A percentile compares a stretch with the other conserved stretches of the same genome.
These are phyloP conservation scores for Drosophila mimetica DNA, from an alignment of 2,888 invertebrate genomes.

Conservation along the genomic window DNA sequence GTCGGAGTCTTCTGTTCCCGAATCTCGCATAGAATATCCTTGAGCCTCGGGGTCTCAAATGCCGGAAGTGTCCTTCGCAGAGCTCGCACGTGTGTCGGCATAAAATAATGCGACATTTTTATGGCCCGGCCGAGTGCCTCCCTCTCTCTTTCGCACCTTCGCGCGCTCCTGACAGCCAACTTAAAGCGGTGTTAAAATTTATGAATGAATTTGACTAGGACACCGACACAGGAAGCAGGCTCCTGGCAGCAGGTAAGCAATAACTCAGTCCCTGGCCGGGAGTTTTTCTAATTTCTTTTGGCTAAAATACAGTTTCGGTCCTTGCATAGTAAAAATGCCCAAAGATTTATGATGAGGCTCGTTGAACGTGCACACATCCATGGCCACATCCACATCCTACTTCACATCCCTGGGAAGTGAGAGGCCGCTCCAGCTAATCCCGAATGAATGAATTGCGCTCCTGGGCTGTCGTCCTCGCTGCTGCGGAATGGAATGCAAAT, in stretches of 20 bases:
- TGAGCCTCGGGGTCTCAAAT: slow-evolving; percentile 43
- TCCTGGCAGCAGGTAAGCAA: slow-evolving; percentile 63
- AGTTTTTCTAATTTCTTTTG: slow-evolving; percentile 55
- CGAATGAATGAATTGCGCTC: slow-evolving; percentile 73
- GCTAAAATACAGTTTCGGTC: slow-evolving; percentile 53
- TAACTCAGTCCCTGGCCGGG: slow-evolving; percentile 61
- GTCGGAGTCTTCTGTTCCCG: slow-evolving; percentile 13
- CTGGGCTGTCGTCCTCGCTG: slow-evolving; percentile 39
- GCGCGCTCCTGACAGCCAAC: slow-evolving; percentile 37
- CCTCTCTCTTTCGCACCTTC: slow-evolving; percentile 29
- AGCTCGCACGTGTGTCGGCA: slow-evolving; percentile 62
- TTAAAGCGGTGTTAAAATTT: slow-evolving; percentile 73
- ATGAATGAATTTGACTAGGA: slow-evolving; percentile 67
- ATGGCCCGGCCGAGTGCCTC: slow-evolving; percentile 69
- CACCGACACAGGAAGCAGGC: slow-evolving; percentile 26
- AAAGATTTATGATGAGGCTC: slow-evolving; percentile 68
- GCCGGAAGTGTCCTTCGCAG: slow-evolving; percentile 75
- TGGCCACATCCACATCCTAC: slow-evolving; percentile 8
- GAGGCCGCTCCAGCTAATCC: slow-evolving; percentile 64
- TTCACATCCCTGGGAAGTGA: slow-evolving; percentile 10
- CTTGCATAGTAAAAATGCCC: slow-evolving; percentile 64
- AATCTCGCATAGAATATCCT: slow-evolving; percentile 19
- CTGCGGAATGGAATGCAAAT: slow-evolving; percentile 45
- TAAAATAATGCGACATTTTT: slow-evolving; percentile 79
- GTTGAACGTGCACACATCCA: slow-evolving; percentile 49